A percentile compares a stretch with the other conserved stretches of the same genome.
Evolutionary conservation across 2,797 vertebrate genomes (phyloP).

Genomic region (Coregonus ussuriensis): DNA sequence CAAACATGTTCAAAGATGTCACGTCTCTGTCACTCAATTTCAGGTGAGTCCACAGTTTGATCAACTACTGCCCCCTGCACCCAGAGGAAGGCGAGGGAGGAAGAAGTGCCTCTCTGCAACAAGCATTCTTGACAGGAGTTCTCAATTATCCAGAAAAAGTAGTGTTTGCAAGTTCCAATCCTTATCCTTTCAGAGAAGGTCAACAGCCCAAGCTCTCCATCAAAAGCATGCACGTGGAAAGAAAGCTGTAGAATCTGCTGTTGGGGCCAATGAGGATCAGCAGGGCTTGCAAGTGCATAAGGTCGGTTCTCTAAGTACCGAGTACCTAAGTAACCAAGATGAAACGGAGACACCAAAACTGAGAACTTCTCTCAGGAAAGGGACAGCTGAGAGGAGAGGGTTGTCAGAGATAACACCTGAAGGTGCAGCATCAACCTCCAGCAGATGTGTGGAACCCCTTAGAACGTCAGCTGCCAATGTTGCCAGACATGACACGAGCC

Average conservation of each 20-base stretch:
- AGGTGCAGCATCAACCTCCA: conserved; percentile 22
- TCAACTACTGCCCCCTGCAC: conserved; percentile 36
- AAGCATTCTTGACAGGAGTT: conserved; percentile 53
- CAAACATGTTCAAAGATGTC: background rate
- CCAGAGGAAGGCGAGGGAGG: conserved; percentile 50
- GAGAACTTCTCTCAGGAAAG: conserved; percentile 29
- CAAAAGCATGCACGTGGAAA: conserved; percentile 24
- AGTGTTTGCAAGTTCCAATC: conserved; percentile 74
- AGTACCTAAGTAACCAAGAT: conserved; percentile 12
- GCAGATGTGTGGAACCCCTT: conserved; percentile 15
- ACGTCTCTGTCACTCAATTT: conserved; percentile 12
- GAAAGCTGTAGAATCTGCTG: conserved; percentile 22
- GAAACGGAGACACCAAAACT: conserved; percentile 37
- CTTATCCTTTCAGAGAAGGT: conserved; percentile 73
- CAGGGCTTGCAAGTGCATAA: background rate
- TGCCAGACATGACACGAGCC: conserved; percentile 17
- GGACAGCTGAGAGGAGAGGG: background rate
- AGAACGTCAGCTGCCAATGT: conserved; percentile 10
- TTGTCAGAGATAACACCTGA: conserved; percentile 8
- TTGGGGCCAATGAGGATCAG: conserved; percentile 22
- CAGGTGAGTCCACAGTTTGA: conserved; percentile 89
- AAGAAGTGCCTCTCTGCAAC: conserved; percentile 54
- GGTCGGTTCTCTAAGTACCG: conserved; percentile 8
- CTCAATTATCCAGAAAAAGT: conserved; percentile 59
- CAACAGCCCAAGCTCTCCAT: conserved; percentile 29